Evolutionary conservation across 2,888 invertebrate genomes (phyloP).

Genomic region (Axea sp.): DNA sequence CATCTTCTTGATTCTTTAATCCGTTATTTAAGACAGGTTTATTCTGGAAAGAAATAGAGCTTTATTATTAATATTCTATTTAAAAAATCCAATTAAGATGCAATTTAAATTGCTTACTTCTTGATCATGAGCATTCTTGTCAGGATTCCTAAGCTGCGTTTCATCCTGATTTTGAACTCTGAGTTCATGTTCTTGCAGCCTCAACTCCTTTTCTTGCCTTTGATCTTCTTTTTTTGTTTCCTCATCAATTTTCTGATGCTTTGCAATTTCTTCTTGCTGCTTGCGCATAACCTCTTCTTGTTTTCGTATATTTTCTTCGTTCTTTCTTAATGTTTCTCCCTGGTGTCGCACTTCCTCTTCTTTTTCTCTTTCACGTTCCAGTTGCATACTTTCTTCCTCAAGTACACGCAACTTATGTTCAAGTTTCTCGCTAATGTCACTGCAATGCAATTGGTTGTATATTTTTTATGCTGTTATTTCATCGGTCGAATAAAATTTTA

Average conservation of each 20-base stretch:
- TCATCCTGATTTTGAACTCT: slow-evolving; percentile 78
- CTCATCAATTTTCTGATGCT: slow-evolving; percentile 59
- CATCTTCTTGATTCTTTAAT: slow-evolving; percentile 71
- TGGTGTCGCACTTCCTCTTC: slow-evolving; percentile 71
- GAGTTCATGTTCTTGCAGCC: slow-evolving; percentile 69
- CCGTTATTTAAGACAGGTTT: slow-evolving; percentile 68
- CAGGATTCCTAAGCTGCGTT: slow-evolving; percentile 82
- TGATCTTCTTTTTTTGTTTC: slow-evolving; percentile 69
- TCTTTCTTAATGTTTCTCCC: slow-evolving; percentile 74
- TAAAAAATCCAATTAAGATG: too few species aligned
- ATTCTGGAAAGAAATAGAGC: slow-evolving; percentile 69
- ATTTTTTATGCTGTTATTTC: too few species aligned
- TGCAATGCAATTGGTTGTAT: too few species aligned
- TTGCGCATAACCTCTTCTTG: slow-evolving; percentile 73
- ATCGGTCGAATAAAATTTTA: too few species aligned
- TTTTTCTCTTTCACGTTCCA: slow-evolving; percentile 79
- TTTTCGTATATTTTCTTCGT: slow-evolving; percentile 74
- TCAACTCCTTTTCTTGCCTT: slow-evolving; percentile 68
- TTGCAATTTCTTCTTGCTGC: slow-evolving; percentile 69
- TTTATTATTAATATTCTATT: too few species aligned
- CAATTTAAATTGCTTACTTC: slow-evolving; percentile 79
- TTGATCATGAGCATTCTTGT: slow-evolving; percentile 84
- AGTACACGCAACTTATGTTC: slow-evolving; percentile 81
- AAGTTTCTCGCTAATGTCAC: slow-evolving; percentile 81
- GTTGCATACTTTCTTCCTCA: slow-evolving; percentile 80